Evolutionary conservation across 2,797 vertebrate genomes (phyloP), one percentile per base, ranked within the genome.

Genomic region (Chaunax sp.): DNA sequence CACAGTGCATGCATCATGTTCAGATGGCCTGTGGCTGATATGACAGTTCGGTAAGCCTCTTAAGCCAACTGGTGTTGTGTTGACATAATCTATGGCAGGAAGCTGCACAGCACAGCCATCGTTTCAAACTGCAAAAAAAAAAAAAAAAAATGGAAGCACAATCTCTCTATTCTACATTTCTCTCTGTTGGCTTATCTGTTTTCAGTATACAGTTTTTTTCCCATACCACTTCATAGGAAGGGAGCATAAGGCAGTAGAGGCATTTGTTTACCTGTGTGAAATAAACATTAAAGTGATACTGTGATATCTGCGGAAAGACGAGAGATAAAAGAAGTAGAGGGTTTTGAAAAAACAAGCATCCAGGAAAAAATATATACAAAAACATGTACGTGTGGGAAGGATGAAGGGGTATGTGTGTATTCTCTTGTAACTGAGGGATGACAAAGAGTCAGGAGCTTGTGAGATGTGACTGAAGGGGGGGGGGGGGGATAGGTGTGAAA

Each of bases 11-110:
- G 83, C 80, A 26, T 88, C 74, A 64, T 65, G 75, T 80, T 83
- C 74, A 55, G 62, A 74, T 66, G 76, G 73, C 69, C 72, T 25
- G 64, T 43, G 61, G 86, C 83, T 86, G 82, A 89, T 84, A 82
- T 46, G 86, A 85, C 83, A 68, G 75, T 82, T 82, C 22, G 0
- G 65, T 90, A 88, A 92, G 88, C 84, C 85, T 81, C 87, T 87
- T 85, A 85, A 85, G 71, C 82, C 46, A 65, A 56, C 72, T 51
- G 71, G n/a, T 50, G 77, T 75, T 72, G 58, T 74, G 81, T 69
- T 77, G 81, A 86, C 74, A 61, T 84, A 75, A 81, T 84, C 77
- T 64, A 16, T 50, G 50, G 28, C 70, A 70, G 67, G 72, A 82
- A 70, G 64, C 78, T 22, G 52, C 69, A 51, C 30, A 60, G 65